phyloP scores from a whole-genome alignment of 2,888 invertebrate genomes.

The Melipona bicolor region DNA sequence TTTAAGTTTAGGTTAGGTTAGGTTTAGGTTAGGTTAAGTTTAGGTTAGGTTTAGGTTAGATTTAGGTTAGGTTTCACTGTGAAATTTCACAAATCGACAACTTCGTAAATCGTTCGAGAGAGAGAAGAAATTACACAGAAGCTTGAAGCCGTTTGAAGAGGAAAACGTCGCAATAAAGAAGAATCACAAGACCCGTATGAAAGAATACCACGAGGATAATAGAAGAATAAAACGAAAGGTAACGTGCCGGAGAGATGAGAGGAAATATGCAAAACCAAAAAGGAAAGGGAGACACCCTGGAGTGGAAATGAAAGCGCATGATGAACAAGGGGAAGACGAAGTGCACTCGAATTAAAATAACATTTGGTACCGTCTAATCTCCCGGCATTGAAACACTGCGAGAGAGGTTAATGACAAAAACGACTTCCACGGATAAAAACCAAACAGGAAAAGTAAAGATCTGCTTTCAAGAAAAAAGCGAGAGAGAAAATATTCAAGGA shows the following conservation, averaged over 20 bases:
- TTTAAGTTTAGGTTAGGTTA: no score
- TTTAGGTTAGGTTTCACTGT: no score
- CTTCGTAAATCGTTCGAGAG: background rate
- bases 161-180: background rate
- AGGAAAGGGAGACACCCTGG: background rate
- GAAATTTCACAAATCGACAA: background rate
- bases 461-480: background rate
- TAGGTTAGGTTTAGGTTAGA: no score
- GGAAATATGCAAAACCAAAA: background rate
- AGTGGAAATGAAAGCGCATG: slow-evolving; percentile 7
- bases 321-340: slow-evolving; percentile 16
- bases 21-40: no score
- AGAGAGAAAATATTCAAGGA: background rate
- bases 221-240: background rate
- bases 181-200: background rate
- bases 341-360: background rate
- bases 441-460: background rate
- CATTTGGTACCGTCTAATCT: background rate
- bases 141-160: background rate
- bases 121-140: no score
- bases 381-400: background rate
- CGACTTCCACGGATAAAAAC: background rate
- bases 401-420: background rate
- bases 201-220: background rate
- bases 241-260: background rate